A percentile compares a stretch with the other conserved stretches of the same genome.
These are phyloP conservation scores for Pristionchus exspectatus DNA, from an alignment of 2,888 invertebrate species.

Conservation along the genomic window DNA sequence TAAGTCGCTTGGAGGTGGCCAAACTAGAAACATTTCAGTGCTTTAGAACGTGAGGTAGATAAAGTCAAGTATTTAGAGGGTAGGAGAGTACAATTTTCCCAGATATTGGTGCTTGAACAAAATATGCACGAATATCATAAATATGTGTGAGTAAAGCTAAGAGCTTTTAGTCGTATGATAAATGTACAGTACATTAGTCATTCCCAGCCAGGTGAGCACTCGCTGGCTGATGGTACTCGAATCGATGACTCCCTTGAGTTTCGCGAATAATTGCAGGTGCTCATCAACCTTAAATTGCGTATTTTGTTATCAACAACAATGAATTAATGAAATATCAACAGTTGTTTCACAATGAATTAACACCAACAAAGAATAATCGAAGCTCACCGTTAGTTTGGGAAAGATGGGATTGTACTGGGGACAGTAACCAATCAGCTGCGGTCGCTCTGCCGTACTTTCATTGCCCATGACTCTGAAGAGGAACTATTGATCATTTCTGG, in stretches of 20 bases:
- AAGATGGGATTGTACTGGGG: too few species aligned
- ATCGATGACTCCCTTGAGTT: not conserved
- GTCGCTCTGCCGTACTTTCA: not conserved
- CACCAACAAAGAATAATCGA: too few species aligned
- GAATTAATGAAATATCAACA: too few species aligned
- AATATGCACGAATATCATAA: too few species aligned
- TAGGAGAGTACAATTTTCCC: too few species aligned
- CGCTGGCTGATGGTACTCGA: not conserved
- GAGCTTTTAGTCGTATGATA: too few species aligned
- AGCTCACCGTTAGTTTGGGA: slow-evolving; percentile 7
- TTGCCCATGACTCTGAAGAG: not conserved
- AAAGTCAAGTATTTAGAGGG: too few species aligned
- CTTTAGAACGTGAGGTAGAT: too few species aligned
- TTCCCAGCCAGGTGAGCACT: slow-evolving; percentile 29
- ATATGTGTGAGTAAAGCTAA: too few species aligned
- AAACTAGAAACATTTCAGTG: too few species aligned
- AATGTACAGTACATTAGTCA: slow-evolving; percentile 46
- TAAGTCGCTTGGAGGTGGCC: not conserved
- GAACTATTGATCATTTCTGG: not conserved
- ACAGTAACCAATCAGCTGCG: slow-evolving; percentile 11
- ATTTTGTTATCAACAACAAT: not conserved
- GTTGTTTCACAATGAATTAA: too few species aligned
- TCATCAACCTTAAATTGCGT: not conserved
- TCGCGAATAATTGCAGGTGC: slow-evolving; percentile 15
- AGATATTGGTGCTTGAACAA: too few species aligned